phyloP scores from a whole-genome alignment of 2,797 vertebrate species.

The Chaetophractus vellerosus region DNA sequence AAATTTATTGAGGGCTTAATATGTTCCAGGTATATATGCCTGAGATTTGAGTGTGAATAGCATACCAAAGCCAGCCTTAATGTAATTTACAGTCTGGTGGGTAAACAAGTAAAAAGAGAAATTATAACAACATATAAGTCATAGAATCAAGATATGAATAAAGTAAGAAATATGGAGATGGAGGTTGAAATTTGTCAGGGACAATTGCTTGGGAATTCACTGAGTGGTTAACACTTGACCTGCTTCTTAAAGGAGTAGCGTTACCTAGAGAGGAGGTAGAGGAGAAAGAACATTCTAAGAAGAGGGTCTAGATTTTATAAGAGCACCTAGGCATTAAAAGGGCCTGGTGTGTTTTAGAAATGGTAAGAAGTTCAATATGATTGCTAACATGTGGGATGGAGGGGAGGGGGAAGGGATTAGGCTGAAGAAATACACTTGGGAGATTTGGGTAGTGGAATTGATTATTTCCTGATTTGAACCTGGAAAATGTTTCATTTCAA shows the following conservation, averaged over 20 bases:
- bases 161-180: slow-evolving; percentile 14
- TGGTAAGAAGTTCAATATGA: slow-evolving; percentile 17
- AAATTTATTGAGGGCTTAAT: slow-evolving; percentile 11
- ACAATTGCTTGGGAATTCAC: neutral
- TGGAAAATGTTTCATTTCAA: slow-evolving; percentile 77
- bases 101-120: slow-evolving; percentile 21
- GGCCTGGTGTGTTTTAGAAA: neutral
- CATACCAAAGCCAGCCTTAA: slow-evolving; percentile 2
- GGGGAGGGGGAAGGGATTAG: neutral
- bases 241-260: neutral
- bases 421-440: neutral
- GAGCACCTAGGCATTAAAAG: neutral
- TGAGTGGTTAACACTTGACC: slow-evolving; percentile 31
- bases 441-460: slow-evolving; percentile 18
- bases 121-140: slow-evolving; percentile 34
- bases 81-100: slow-evolving; percentile 45
- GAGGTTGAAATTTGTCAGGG: neutral
- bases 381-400: neutral
- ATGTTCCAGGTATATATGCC: slow-evolving; percentile 57
- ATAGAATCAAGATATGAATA: slow-evolving; percentile 47
- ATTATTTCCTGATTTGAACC: slow-evolving; percentile 51
- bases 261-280: neutral
- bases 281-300: neutral
- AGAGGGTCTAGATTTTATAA: slow-evolving; percentile 18
- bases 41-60: slow-evolving; percentile 67